These are phyloP conservation scores for Neocrepidodera transversa DNA, from an alignment of 2,888 invertebrate species.

Conservation along the genomic window DNA sequence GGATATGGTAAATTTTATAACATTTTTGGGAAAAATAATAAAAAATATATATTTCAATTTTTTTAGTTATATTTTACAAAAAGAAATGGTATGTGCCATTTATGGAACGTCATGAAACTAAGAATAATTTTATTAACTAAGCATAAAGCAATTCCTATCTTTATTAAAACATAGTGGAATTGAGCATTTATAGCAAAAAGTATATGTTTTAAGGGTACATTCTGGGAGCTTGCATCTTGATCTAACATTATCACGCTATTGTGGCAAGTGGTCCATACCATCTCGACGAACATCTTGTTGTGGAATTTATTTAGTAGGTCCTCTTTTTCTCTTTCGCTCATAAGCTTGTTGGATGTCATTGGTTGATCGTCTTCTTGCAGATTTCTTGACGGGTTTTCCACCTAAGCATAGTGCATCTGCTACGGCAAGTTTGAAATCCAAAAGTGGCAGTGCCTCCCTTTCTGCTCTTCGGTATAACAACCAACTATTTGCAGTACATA, in stretches of 20 bases:
- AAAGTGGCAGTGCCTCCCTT: too few species aligned
- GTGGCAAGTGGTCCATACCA: conserved; percentile 21
- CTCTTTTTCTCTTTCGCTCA: too few species aligned
- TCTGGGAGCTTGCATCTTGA: too few species aligned
- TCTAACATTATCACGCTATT: too few species aligned
- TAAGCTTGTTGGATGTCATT: too few species aligned
- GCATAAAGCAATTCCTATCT: conserved; percentile 27
- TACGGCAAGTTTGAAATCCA: conserved; percentile 12
- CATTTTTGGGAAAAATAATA: conserved; percentile 14
- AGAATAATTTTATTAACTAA: too few species aligned
- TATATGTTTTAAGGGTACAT: conserved; percentile 19
- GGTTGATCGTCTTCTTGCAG: too few species aligned
- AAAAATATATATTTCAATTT: neutral
- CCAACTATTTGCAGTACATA: neutral
- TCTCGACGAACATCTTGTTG: conserved; percentile 19
- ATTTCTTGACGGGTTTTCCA: conserved; percentile 15
- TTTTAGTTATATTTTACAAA: too few species aligned
- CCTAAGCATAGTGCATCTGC: conserved; percentile 16
- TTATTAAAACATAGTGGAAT: conserved; percentile 29
- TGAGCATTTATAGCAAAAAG: conserved; percentile 21
- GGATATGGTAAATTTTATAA: too few species aligned
- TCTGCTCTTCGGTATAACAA: too few species aligned
- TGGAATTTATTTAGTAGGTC: conserved; percentile 17
- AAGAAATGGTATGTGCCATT: too few species aligned
- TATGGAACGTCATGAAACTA: too few species aligned